Conservation (phyloP, 2,797 vertebrate species). For the Pangasius sanitwongsei region DNA sequence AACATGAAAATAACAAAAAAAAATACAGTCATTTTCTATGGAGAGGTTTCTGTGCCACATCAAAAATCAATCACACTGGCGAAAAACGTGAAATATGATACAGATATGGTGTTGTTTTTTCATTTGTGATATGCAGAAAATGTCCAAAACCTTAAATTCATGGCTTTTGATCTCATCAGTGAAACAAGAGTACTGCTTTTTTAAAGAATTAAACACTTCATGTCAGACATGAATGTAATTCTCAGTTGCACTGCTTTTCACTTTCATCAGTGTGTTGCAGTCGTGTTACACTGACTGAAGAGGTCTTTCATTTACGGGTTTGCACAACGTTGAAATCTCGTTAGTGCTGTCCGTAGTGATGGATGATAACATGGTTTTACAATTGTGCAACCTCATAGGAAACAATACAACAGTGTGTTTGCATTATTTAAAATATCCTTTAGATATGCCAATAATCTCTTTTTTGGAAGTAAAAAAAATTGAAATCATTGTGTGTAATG, state of each 20-base stretch:
- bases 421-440: neutral
- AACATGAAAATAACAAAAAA: neutral
- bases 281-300: neutral
- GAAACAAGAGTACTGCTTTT: neutral
- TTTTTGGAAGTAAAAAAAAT: neutral
- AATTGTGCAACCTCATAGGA: neutral
- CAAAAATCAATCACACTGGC: neutral
- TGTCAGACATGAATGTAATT: neutral
- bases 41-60: neutral
- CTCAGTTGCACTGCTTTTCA: neutral
- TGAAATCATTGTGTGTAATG: neutral
- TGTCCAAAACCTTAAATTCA: neutral
- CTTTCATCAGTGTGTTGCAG: neutral
- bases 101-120: neutral
- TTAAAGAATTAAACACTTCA: neutral
- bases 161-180: neutral
- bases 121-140: neutral
- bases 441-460: neutral
- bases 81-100: neutral
- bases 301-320: neutral
- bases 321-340: neutral
- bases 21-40: neutral
- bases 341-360: neutral
- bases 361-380: neutral
- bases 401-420: neutral